Percentiles rank a stretch among this genome's conserved stretches.
phyloP scores from a whole-genome alignment of 1,140 invertebrate species.

The Drosophila kohkoa region DNA sequence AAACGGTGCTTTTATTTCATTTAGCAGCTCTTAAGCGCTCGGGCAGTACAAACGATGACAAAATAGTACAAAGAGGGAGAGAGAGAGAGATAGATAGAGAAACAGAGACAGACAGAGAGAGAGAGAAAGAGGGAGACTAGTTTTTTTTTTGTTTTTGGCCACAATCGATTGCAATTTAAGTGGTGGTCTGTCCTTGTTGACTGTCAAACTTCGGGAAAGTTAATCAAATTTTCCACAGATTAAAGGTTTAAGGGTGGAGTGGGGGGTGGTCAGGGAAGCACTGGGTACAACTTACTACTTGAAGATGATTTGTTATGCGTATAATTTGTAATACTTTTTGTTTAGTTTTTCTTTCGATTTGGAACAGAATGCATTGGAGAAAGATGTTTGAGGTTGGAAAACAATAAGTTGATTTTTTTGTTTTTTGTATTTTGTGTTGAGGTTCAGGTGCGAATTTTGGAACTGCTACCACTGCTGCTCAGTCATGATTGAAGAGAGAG shows the following conservation, averaged over 20 bases:
- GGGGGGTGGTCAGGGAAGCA: constrained; percentile 31
- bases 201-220: constrained; percentile 78
- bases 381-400: constrained; percentile 64
- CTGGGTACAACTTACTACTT: constrained; percentile 75
- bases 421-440: constrained; percentile 47
- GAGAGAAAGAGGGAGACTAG: constrained; percentile 24
- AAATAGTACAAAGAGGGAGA: constrained; percentile 48
- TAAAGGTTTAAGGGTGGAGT: constrained; percentile 1
- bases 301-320: constrained; percentile 63
- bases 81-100: constrained; percentile 22
- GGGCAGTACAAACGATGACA: constrained; percentile 56
- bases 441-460: constrained; percentile 63
- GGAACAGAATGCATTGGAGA: constrained; percentile 80
- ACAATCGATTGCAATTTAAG: constrained; percentile 58
- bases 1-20: constrained; percentile 59
- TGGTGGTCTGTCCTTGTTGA: constrained; percentile 30
- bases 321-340: constrained; percentile 36
- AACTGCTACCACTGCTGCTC: constrained; percentile 82
- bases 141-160: constrained; percentile 40
- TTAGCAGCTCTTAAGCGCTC: constrained; percentile 54
- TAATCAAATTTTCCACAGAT: constrained; percentile 70
- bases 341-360: constrained; percentile 63
- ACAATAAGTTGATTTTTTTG: constrained; percentile 63
- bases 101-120: constrained; percentile 32
- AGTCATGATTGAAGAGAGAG: constrained; percentile 68